Evolutionary conservation across 2,888 invertebrate genomes (phyloP).

Genomic region (Chirona hameri): DNA sequence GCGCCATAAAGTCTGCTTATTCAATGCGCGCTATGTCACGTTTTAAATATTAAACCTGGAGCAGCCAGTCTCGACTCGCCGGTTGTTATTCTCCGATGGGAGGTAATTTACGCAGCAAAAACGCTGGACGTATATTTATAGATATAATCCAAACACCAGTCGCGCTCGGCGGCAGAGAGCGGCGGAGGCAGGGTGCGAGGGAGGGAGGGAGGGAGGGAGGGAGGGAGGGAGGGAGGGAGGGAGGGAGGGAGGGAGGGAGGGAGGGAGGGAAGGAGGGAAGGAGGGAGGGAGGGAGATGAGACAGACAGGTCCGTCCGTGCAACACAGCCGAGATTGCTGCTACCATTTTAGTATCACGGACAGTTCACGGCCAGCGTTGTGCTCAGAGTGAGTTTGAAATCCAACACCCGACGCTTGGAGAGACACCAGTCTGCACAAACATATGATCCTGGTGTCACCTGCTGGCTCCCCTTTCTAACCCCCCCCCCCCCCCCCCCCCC

Average conservation of each 20-base stretch:
- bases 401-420: too few relatives aligned
- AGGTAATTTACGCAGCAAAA: conserved; percentile 26
- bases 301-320: too few relatives aligned
- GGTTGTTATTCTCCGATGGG: neutral
- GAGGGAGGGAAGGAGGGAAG: neutral
- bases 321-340: too few relatives aligned
- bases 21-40: conserved; percentile 3
- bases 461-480: too few relatives aligned
- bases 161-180: neutral
- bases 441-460: too few relatives aligned
- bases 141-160: conserved; percentile 11
- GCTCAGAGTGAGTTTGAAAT: too few relatives aligned
- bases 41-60: conserved; percentile 9
- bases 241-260: neutral
- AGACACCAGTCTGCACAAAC: too few relatives aligned
- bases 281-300: neutral
- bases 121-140: conserved; percentile 1
- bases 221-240: neutral
- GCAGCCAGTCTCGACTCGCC: neutral
- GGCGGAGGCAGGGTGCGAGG: neutral
- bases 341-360: too few relatives aligned
- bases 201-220: neutral
- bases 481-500: too few relatives aligned
- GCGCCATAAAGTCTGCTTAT: neutral
- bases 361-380: too few relatives aligned